These are phyloP conservation scores for Steatornis caripensis DNA, from an alignment of 2,113 vertebrate species.

Conservation along the genomic window DNA sequence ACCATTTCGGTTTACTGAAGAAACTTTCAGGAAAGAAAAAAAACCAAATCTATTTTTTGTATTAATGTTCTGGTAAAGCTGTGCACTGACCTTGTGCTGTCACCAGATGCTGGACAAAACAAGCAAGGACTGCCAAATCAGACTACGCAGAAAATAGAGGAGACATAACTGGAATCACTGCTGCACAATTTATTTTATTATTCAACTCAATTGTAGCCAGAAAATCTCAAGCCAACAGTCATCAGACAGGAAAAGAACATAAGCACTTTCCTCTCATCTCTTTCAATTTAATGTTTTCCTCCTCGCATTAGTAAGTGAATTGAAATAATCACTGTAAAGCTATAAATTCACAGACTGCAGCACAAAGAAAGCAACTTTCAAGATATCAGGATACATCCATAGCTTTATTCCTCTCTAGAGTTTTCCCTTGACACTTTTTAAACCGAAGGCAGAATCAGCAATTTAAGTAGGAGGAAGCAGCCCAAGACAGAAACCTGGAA, in stretches of 20 bases:
- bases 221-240: not conserved
- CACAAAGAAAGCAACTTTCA: not conserved
- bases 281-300: not conserved
- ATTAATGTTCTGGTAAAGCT: conserved; percentile 2
- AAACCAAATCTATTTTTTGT: not conserved
- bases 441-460: not conserved
- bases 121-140: not conserved
- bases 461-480: not conserved
- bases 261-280: not conserved
- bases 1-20: not conserved
- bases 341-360: not conserved
- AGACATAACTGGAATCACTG: not conserved
- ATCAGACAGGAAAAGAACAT: not conserved
- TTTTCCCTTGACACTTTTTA: not conserved
- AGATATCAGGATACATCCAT: not conserved
- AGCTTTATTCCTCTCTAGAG: not conserved
- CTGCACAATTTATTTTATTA: conserved; percentile 15
- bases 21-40: not conserved
- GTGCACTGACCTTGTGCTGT: not conserved
- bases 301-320: not conserved
- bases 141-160: not conserved
- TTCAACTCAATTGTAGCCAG: not conserved
- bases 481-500: not conserved
- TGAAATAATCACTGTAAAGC: not conserved
- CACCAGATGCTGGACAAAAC: not conserved